phyloP scores from a whole-genome alignment of 2,888 invertebrate genomes.

The Plutella xylostella region DNA sequence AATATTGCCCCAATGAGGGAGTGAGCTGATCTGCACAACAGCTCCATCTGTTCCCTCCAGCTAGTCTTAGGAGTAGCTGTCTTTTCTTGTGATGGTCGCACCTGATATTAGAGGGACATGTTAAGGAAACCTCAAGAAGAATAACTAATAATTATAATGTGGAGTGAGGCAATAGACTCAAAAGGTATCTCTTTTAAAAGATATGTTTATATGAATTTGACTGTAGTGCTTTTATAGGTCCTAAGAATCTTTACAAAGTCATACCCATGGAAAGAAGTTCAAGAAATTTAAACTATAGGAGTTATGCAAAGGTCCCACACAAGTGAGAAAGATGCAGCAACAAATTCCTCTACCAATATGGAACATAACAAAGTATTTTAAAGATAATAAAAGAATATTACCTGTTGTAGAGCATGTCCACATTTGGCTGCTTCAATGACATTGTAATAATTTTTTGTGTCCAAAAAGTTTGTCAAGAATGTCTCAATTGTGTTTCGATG shows the following conservation, averaged over 20 bases:
- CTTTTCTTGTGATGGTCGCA: conserved; percentile 48
- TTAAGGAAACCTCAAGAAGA: too few species aligned
- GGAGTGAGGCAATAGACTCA: too few species aligned
- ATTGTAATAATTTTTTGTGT: conserved; percentile 34
- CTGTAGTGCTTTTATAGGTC: too few species aligned
- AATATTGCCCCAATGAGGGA: conserved; percentile 37
- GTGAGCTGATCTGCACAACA: conserved; percentile 42
- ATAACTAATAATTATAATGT: background rate
- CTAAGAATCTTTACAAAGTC: too few species aligned
- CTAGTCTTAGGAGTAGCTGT: conserved; percentile 42
- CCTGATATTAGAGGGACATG: conserved; percentile 26
- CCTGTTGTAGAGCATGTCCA: conserved; percentile 52
- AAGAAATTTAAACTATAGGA: too few species aligned
- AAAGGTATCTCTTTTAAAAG: too few species aligned
- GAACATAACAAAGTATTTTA: too few species aligned
- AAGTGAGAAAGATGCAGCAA: too few species aligned
- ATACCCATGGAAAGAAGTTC: too few species aligned
- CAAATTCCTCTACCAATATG: too few species aligned
- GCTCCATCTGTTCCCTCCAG: conserved; percentile 47
- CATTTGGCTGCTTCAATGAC: conserved; percentile 55
- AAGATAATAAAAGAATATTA: conserved; percentile 21
- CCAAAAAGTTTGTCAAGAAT: conserved; percentile 34
- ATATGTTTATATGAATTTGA: too few species aligned
- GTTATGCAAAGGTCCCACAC: too few species aligned
- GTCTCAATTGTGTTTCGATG: conserved; percentile 42